Evolutionary conservation across 2,888 invertebrate species (phyloP).

Genomic region (Tachina lurida): DNA sequence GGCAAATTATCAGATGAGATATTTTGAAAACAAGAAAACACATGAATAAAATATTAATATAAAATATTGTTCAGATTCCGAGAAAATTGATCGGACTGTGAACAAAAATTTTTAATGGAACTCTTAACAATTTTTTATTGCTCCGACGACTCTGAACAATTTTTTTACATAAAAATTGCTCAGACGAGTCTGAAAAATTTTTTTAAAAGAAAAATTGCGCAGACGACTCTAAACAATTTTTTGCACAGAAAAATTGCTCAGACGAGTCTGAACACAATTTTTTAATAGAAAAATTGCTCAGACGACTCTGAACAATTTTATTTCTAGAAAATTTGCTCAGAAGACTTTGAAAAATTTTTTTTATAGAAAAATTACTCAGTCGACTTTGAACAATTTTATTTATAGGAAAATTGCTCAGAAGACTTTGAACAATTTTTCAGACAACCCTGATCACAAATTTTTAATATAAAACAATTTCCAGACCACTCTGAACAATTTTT

Average conservation of each 20-base stretch:
- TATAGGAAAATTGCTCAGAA: not conserved
- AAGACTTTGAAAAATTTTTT: not conserved
- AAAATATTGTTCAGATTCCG: not conserved
- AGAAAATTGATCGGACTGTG: too few relatives aligned
- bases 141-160: not conserved
- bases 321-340: too few relatives aligned
- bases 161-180: not conserved
- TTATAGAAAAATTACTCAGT: not conserved
- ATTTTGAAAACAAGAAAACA: not conserved
- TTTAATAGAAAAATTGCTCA: not conserved
- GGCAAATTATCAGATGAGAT: not conserved
- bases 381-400: not conserved
- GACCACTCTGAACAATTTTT: not conserved
- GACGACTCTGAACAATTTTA: not conserved
- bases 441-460: too few relatives aligned
- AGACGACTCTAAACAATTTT: not conserved
- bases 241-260: not conserved
- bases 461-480: not conserved
- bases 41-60: not conserved
- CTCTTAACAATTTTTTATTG: not conserved
- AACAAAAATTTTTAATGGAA: too few relatives aligned
- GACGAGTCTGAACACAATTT: not conserved
- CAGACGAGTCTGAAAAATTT: not conserved
- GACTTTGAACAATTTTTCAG: constrained; percentile 1
- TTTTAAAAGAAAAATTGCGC: not conserved